phyloP scores from a whole-genome alignment of 2,113 vertebrate species.

The Felis catus region F.catus_Fca126_mat1.0 CM031412.1:93819001-93819500 shows the following conservation, averaged over 20 bases:
- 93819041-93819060: not conserved
- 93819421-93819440: slow-evolving; percentile 5
- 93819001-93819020: not conserved
- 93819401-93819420: not conserved
- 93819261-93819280: not conserved
- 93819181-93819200: not conserved
- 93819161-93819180: not conserved
- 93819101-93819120: not conserved
- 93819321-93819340: not conserved
- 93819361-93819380: not conserved
- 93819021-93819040: not conserved
- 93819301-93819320: not conserved
- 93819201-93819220: not conserved
- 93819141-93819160: not conserved
- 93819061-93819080: not conserved
- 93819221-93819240: not conserved
- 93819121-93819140: not conserved
- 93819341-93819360: not conserved
- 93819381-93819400: not conserved
- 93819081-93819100: not conserved
- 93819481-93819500: not conserved
- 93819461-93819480: too few species aligned
- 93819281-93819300: not conserved
- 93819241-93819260: not conserved
- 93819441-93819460: not conserved